Evolutionary conservation across 2,888 invertebrate genomes (phyloP).

Genomic region (Drosophila ochracea): DNA sequence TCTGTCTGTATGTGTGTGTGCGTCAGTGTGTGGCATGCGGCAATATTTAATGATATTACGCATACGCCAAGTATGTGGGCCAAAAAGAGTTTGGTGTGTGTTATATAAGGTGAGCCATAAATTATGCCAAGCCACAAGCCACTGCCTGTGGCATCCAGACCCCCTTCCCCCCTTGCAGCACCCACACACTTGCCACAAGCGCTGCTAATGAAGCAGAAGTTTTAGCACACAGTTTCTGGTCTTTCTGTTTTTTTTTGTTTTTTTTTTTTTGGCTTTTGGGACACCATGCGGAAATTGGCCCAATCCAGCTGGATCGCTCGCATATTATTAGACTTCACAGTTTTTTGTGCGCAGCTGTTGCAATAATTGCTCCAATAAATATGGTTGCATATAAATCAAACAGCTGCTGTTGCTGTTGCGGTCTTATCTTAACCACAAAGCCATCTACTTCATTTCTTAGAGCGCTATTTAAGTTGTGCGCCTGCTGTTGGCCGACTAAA

Average conservation of each 20-base stretch:
- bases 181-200: slow-evolving; percentile 18
- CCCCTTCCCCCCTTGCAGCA: not conserved
- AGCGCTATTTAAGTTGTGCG: slow-evolving; percentile 41
- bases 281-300: slow-evolving; percentile 15
- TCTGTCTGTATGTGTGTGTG: slow-evolving; percentile 8
- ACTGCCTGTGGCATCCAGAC: slow-evolving; percentile 39
- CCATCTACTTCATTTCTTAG: slow-evolving; percentile 33
- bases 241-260: not conserved
- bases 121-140: slow-evolving; percentile 41
- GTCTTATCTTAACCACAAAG: slow-evolving; percentile 31
- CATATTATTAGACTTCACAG: slow-evolving; percentile 34
- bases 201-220: slow-evolving; percentile 52
- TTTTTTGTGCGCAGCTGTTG: slow-evolving; percentile 49
- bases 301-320: slow-evolving; percentile 20
- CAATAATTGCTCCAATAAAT: slow-evolving; percentile 52
- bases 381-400: slow-evolving; percentile 56
- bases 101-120: slow-evolving; percentile 53
- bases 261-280: slow-evolving; percentile 7
- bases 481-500: slow-evolving; percentile 40
- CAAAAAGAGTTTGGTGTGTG: slow-evolving; percentile 44
- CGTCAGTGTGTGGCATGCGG: slow-evolving; percentile 51
- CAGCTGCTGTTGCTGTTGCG: slow-evolving; percentile 50
- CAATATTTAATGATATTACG: slow-evolving; percentile 69
- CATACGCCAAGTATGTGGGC: slow-evolving; percentile 56
- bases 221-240: slow-evolving; percentile 16